Evolutionary conservation across 2,888 invertebrate species (phyloP), one percentile per base, ranked within the genome.

Genomic region (Limnephilus lunatus): DNA sequence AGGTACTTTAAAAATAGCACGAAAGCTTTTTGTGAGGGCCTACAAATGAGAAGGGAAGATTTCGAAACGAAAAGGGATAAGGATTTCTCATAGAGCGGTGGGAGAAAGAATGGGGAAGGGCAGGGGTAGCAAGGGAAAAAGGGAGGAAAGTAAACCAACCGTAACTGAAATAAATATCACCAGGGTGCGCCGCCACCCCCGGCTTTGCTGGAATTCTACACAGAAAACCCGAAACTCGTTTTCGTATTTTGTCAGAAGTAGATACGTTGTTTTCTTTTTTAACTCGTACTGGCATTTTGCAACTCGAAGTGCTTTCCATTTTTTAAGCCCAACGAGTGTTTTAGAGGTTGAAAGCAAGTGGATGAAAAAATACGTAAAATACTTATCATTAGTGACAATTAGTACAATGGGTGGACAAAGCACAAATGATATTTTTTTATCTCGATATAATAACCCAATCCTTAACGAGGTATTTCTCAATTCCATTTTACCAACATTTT

Each of bases 81-180:
- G 89, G 44, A 44, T 68, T 39, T 81, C 31, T 89, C 39, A 30
- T 81, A 11, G 35, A 81, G 89, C 30, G 44, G 81, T 14, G 48
- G 19, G 48, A 44, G 86, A 68, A 25, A n/a, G n/a, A 14, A 30
- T 14, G 48, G 39, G 44, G 44, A 85, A 5, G 48, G 44, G 39
- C 35, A 68, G 81, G 81, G 81, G 25, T 89, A 25, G 68, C 68
- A 68, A n/a, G 25, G 68, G 25, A 9, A 68, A 7, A 32, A n/a
- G 83, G 83, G 83, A 83, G 83, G 35, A 39, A 83, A 85, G 53
- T 35, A 91, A 91, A 91, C 91, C 91, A 91, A 85, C 91, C 91
- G 85, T 91, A 53, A 91, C 91, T 44, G 85, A 91, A 91, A 91
- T 91, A 91, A 91, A 91, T 91, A 91, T 85, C 85, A 83, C 53